Base-by-base conservation (phyloP, 2,797 vertebrate genomes). In the Cottoperca gobio region DNA sequence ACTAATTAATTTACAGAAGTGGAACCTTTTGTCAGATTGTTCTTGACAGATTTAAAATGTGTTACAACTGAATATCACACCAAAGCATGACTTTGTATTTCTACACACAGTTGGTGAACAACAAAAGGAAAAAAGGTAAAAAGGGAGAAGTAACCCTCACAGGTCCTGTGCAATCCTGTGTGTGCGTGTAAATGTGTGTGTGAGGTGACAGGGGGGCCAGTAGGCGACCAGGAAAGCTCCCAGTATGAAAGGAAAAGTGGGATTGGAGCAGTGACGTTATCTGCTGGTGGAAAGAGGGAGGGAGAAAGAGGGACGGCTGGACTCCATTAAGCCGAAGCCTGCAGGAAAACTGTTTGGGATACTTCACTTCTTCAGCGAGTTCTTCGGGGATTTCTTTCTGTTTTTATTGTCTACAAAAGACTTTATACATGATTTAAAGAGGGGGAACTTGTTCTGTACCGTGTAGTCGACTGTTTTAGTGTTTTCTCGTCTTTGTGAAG, bases 261-360 rank as follows among this genome's bases (percentile, higher is more conserved):
- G 91, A 92, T 73, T 90, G 90, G 92, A 91, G 80, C 75, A 83
- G 90, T 94, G 94, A 95, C 94, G 94, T 94, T 67, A 91, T 91
- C 78, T 2, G 78, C 43, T 82, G 86, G 60, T 87, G 87, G 82
- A 89, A 78, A 77, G 83, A 89, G 74, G 81, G 88, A 88, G 91
- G 87, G 90, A 73, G 91, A 58, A 76, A 73, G 82, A 78, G 78
- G 73, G 85, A 83, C 78, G 90, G 87, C 92, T 91, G 92, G 95
- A 95, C 95, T 96, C 95, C 95, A 96, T 96, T 96, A 95, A 89
- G 85, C 88, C 78, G 58, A 87, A 91, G 76, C 91, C 87, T 76
- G 84, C 60, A 65, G 91, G 93, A 90, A 94, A 92, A 91, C 90
- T 89, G 85, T 90, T 89, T 89, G 92, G 93, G 92, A 94, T 92